A percentile compares a stretch with the other conserved stretches of the same genome.
Evolutionary conservation across 2,888 invertebrate genomes (phyloP).

Genomic region (Hyposoter dolosus): DNA sequence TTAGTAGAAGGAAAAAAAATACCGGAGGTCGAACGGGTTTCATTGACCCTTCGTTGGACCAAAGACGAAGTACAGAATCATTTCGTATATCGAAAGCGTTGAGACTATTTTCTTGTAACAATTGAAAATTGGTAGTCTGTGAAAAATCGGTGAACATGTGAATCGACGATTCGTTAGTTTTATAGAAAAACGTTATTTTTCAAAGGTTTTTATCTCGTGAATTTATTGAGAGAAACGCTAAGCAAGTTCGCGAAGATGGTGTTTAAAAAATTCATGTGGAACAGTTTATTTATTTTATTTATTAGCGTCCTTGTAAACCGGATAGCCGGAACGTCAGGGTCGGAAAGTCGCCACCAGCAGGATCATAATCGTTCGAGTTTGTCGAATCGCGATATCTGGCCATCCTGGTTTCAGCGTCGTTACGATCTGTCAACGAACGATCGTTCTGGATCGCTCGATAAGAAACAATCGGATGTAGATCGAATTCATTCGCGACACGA

Average conservation of each 20-base stretch:
- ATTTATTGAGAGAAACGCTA: neutral
- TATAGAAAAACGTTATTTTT: neutral
- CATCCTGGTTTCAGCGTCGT: conserved; percentile 56
- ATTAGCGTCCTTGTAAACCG: neutral
- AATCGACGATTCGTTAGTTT: conserved; percentile 17
- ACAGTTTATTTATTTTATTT: conserved; percentile 15
- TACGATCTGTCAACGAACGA: conserved; percentile 41
- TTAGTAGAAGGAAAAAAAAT: conserved; percentile 1
- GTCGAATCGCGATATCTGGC: conserved; percentile 46
- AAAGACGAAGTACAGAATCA: neutral
- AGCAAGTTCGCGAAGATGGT: conserved; percentile 44
- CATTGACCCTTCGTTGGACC: neutral
- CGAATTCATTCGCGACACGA: conserved; percentile 41
- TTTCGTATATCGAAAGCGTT: neutral
- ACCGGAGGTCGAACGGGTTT: neutral
- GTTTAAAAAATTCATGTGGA: conserved; percentile 21
- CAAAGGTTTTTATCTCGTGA: neutral
- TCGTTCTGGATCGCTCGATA: conserved; percentile 21
- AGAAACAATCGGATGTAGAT: conserved; percentile 37
- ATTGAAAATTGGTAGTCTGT: neutral
- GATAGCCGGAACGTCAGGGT: conserved; percentile 14
- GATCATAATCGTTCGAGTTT: conserved; percentile 26
- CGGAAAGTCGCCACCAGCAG: conserved; percentile 19
- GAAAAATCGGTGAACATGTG: conserved; percentile 55
- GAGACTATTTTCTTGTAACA: neutral